Evolutionary conservation across 1,140 invertebrate genomes (phyloP).

Genomic region (Eupeodes corollae): DNA sequence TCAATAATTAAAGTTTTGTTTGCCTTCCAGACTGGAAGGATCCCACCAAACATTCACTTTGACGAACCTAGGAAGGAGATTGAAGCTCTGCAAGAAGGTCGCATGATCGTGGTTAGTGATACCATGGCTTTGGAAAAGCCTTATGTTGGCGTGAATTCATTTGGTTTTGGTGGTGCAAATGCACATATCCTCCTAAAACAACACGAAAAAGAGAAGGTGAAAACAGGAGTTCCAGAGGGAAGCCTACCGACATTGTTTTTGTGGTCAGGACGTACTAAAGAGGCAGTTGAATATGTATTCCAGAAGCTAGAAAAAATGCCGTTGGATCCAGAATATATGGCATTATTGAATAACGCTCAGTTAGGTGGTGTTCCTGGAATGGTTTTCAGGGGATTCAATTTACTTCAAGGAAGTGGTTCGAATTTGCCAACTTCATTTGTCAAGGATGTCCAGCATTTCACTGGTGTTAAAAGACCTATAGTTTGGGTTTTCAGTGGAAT

Average conservation of each 20-base stretch:
- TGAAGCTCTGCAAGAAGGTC: constrained; percentile 50
- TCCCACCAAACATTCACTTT: constrained; percentile 69
- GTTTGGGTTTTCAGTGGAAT: constrained; percentile 82
- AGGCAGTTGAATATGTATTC: constrained; percentile 55
- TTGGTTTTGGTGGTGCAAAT: constrained; percentile 63
- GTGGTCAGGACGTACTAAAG: constrained; percentile 39
- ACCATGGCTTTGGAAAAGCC: constrained; percentile 47
- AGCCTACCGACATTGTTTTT: constrained; percentile 39
- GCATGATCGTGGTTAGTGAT: constrained; percentile 53
- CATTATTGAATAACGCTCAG: constrained; percentile 39
- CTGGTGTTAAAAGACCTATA: constrained; percentile 48
- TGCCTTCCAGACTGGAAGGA: constrained; percentile 53
- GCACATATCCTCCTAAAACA: constrained; percentile 56
- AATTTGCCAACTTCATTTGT: constrained; percentile 31
- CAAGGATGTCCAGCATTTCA: constrained; percentile 40
- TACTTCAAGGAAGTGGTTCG: constrained; percentile 38
- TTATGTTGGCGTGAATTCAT: constrained; percentile 54
- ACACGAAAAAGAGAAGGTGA: constrained; percentile 39
- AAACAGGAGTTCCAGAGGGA: constrained; percentile 36
- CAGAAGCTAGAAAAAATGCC: constrained; percentile 44
- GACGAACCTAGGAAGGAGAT: constrained; percentile 56
- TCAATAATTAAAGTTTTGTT: constrained; percentile 65
- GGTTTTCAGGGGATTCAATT: constrained; percentile 42
- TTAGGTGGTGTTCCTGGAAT: constrained; percentile 40
- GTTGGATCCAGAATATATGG: constrained; percentile 40